Evolutionary conservation across 1,140 invertebrate species (phyloP).

Genomic region (Drosophila burlai): DNA sequence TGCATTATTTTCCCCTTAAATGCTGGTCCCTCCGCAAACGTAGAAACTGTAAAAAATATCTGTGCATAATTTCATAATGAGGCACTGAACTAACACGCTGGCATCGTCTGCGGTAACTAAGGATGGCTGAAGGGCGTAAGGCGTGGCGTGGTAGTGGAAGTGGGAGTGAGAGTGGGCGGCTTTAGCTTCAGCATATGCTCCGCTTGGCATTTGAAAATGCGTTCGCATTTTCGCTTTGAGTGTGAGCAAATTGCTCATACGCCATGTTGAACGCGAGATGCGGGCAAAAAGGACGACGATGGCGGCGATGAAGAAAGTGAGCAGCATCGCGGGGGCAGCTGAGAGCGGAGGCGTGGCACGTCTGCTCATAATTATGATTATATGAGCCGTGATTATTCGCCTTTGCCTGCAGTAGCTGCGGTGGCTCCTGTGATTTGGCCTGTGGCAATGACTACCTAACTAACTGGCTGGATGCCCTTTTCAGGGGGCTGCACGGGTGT

Average conservation of each 20-base stretch:
- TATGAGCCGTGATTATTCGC: constrained; percentile 66
- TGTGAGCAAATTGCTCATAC: constrained; percentile 69
- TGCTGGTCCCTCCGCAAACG: constrained; percentile 1
- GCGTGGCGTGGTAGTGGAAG: not conserved
- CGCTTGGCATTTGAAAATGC: constrained; percentile 64
- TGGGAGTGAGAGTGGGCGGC: not conserved
- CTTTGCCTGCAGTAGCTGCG: constrained; percentile 18
- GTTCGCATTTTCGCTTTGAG: constrained; percentile 66
- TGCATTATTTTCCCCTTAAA: constrained; percentile 10
- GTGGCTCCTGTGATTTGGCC: constrained; percentile 49
- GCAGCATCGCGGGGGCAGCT: not conserved
- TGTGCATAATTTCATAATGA: constrained; percentile 74
- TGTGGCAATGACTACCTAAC: constrained; percentile 53
- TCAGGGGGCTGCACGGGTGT: constrained; percentile 3
- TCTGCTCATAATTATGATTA: constrained; percentile 68
- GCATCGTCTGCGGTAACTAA: constrained; percentile 9
- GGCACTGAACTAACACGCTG: constrained; percentile 62
- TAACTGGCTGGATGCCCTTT: constrained; percentile 19
- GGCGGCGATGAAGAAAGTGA: not conserved
- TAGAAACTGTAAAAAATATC: constrained; percentile 51
- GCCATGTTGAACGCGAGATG: constrained; percentile 57
- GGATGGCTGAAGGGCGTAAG: not conserved
- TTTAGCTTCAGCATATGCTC: constrained; percentile 50
- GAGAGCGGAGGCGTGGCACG: constrained; percentile 22
- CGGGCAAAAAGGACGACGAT: constrained; percentile 27